A percentile compares a stretch with the other conserved stretches of the same genome.
These are phyloP conservation scores for Holocentrus rufus DNA, from an alignment of 2,797 vertebrate genomes.

Conservation along the genomic window DNA sequence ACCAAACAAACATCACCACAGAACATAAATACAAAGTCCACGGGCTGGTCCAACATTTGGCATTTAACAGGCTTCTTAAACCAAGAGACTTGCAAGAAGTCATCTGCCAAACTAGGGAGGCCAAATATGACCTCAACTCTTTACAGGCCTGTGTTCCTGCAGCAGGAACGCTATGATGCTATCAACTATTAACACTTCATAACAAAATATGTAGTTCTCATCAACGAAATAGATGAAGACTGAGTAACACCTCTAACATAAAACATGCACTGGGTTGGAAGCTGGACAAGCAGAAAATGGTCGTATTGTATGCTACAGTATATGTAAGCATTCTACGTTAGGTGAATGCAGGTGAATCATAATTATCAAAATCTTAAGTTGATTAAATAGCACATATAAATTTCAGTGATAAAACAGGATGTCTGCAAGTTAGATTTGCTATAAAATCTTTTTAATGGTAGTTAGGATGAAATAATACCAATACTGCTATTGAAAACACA, in stretches of 20 bases:
- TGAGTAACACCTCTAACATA: neutral
- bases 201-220: slow-evolving; percentile 24
- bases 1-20: slow-evolving; percentile 31
- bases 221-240: slow-evolving; percentile 4
- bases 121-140: slow-evolving; percentile 60
- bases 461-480: too few species aligned
- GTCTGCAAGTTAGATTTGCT: too few species aligned
- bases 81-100: neutral
- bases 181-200: slow-evolving; percentile 31
- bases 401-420: too few species aligned
- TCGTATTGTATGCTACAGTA: too few species aligned
- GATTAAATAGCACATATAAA: too few species aligned
- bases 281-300: neutral
- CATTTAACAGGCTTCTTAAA: slow-evolving; percentile 25
- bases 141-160: slow-evolving; percentile 40
- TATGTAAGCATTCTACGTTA: too few species aligned
- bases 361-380: too few species aligned
- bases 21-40: slow-evolving; percentile 38
- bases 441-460: too few species aligned
- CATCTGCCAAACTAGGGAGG: slow-evolving; percentile 25
- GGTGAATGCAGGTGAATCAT: too few species aligned
- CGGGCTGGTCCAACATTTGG: slow-evolving; percentile 10
- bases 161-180: slow-evolving; percentile 17
- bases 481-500: too few species aligned
- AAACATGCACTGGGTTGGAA: neutral